Conservation (phyloP, 1,140 invertebrate species). For the Teleopsis dalmanni region DNA sequence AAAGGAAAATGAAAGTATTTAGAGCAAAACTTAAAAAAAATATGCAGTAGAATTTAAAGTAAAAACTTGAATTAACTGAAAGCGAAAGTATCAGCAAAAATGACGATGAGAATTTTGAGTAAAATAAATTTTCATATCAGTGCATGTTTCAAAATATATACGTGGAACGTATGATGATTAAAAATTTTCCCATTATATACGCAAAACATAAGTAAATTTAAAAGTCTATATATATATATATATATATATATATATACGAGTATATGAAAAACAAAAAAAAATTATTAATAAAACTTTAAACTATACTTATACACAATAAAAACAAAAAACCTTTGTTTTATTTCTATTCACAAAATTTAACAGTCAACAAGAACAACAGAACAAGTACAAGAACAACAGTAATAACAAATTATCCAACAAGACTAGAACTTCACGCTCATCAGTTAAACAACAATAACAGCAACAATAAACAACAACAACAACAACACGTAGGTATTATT, state of each 20-base stretch:
- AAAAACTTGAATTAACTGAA: too few relatives aligned
- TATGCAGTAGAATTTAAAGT: too few relatives aligned
- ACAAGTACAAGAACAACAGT: slow-evolving; percentile 2
- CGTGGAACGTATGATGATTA: too few relatives aligned
- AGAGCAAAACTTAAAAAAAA: too few relatives aligned
- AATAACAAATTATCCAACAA: neutral
- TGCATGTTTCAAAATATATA: too few relatives aligned
- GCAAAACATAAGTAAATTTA: too few relatives aligned
- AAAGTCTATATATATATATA: slow-evolving; percentile 5
- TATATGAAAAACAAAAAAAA: slow-evolving; percentile 6
- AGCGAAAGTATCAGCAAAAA: too few relatives aligned
- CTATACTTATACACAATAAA: slow-evolving; percentile 9
- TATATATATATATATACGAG: neutral
- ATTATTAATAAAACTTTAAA: slow-evolving; percentile 7
- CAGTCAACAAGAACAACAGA: neutral
- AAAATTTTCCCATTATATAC: too few relatives aligned
- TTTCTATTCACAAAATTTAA: neutral
- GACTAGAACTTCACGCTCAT: neutral
- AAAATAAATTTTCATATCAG: too few relatives aligned
- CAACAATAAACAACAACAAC: neutral
- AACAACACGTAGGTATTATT: neutral
- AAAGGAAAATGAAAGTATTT: too few relatives aligned
- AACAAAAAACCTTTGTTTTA: slow-evolving; percentile 10
- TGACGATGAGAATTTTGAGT: too few relatives aligned
- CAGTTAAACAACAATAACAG: neutral